Evolutionary conservation across 1,140 invertebrate genomes (phyloP), one percentile per base, ranked within the genome.

Genomic region (Drosophila arawakana): DNA sequence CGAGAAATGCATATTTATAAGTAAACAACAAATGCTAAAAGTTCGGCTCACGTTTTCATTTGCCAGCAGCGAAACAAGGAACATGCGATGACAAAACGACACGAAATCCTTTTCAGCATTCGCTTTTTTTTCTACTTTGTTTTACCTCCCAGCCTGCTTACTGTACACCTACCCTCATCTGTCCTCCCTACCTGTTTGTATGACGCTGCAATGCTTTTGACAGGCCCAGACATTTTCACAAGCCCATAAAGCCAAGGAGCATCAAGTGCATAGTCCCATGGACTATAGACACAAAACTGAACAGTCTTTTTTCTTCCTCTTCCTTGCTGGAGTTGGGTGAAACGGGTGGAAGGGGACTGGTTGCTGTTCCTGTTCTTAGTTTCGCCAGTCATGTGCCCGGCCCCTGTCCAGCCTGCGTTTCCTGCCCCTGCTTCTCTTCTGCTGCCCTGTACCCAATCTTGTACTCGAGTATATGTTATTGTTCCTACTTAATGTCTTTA

Each of bases 401-500:
- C 47, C 18, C 15, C 3, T 35, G 7, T 25, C 15, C 43, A 7
- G 7, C 39, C 11, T 15, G 13, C 35, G 52, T 5, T 55, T 63
- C 65, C 55, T 30, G 34, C 44, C 65, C 13, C 44, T 46, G 25
- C 30, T 21, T 15, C 15, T 15, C 13, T 30, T 60, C 0, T 30
- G 25, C 25, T 30, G 25, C 25, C 25, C 25, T 10, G 10, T 34
- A 10, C 50, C 46, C 68, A 60, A 35, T 71, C 18, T 63, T 59
- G 49, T 57, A 30, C 58, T 35, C 34, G 35, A 41, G 52, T 70
- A 49, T 62, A 54, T 78, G 72, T 89, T 88, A 89, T 89, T 89
- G 84, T 89, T 89, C 80, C 84, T 89, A 89, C 84, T 89, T 89
- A 89, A 89, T 89, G 84, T 89, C 84, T 89, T 89, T 89, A 89